Evolutionary conservation across 1,140 invertebrate species (phyloP), one percentile per base, ranked within the genome.

Genomic region (Drosophila repleta): DNA sequence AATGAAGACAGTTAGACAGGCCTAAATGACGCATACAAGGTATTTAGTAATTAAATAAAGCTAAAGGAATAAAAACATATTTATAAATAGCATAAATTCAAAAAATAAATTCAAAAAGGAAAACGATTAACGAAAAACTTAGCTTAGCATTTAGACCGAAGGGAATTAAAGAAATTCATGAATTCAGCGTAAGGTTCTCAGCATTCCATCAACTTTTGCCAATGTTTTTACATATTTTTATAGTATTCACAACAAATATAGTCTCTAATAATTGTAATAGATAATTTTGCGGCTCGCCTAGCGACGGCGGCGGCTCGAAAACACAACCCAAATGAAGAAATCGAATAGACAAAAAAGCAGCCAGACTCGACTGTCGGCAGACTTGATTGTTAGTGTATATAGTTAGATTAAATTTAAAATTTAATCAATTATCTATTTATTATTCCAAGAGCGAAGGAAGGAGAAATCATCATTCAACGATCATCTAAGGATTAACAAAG

Each of bases 21-120:
- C 72, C 73, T 69, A 74, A 81, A 76, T 62, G 55, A 87, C 63
- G 66, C 69, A 85, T 76, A 80, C 82, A 85, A 85, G 81, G 82
- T 85, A 85, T 80, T 80, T 70, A 66, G 73, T 64, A 64, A 52
- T 75, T 48, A 65, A 43, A 53, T 29, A 29, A 56, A 68, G 45
- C 35, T 46, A 49, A 48, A 20, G 15, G 17, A 39, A n/a, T 32
- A 49, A 32, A 15, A 61, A 60, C 24, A 41, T 63, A 75, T 29
- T 41, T 72, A 72, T 61, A 69, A 43, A 29, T 74, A 69, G 71
- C 46, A 24, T 74, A 74, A 74, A 35, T 73, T 73, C 45, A n/a
- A n/a, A n/a, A n/a, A n/a, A n/a, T n/a, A n/a, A n/a, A n/a, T 61
- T 61, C n/a, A 43, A 29, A 48, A 24, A 46, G 39, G 45, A 45